These are phyloP conservation scores for Ornithorhynchus anatinus DNA, from an alignment of 2,113 vertebrate species.

Conservation along the genomic window DNA sequence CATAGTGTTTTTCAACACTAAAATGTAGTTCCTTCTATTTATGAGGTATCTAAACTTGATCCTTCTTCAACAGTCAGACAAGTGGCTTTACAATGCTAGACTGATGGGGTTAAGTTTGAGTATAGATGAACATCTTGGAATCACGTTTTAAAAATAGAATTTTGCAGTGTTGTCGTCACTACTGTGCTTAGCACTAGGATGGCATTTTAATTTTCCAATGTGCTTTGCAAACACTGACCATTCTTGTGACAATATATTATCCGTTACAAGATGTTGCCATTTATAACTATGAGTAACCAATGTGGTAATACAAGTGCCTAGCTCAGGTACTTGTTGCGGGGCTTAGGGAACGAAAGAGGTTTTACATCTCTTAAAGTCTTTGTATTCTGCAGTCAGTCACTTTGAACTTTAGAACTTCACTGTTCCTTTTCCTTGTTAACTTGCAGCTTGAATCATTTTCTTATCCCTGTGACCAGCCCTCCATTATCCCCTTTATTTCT, in stretches of 20 bases:
- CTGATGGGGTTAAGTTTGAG: not conserved
- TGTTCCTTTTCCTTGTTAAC: too few species aligned
- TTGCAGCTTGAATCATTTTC: too few species aligned
- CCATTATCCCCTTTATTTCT: too few species aligned
- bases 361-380: too few species aligned
- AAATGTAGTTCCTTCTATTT: not conserved
- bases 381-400: too few species aligned
- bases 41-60: not conserved
- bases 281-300: too few species aligned
- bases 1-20: not conserved
- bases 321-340: too few species aligned
- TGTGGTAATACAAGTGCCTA: too few species aligned
- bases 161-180: not conserved
- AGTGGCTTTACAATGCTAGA: not conserved
- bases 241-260: not conserved
- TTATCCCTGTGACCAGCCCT: too few species aligned
- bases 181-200: not conserved
- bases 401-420: too few species aligned
- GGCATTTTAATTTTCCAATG: rapidly evolving
- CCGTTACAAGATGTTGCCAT: too few species aligned
- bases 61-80: not conserved
- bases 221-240: not conserved
- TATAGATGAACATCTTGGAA: not conserved
- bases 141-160: not conserved
- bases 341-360: too few species aligned